Evolutionary conservation across 2,797 vertebrate species (phyloP).

Genomic region (Fistularia tabacaria): DNA sequence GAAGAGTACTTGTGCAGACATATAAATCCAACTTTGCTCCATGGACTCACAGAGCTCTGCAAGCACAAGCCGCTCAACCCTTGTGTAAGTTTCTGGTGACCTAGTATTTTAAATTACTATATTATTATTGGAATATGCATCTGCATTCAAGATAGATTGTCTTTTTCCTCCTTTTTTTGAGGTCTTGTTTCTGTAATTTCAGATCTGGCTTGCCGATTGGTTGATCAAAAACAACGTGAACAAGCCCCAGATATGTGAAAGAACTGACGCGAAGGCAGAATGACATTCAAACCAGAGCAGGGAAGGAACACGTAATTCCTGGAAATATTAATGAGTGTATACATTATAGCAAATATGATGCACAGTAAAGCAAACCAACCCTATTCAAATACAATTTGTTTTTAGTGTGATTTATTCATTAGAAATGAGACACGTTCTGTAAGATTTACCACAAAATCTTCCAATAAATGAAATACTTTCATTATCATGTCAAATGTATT

Average conservation of each 20-base stretch:
- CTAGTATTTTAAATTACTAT: too few species aligned
- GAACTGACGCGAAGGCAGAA: slow-evolving; percentile 36
- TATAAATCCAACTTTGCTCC: slow-evolving; percentile 82
- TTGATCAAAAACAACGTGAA: slow-evolving; percentile 88
- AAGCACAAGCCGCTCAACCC: slow-evolving; percentile 88
- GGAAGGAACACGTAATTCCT: not conserved
- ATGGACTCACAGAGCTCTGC: slow-evolving; percentile 88
- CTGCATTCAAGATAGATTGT: not conserved
- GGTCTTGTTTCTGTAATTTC: too few species aligned
- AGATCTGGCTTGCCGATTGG: slow-evolving; percentile 96
- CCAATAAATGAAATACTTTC: too few species aligned
- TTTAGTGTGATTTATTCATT: too few species aligned
- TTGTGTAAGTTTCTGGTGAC: slow-evolving; percentile 73
- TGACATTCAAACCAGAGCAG: slow-evolving; percentile 12
- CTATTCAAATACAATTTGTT: too few species aligned
- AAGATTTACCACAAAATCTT: too few species aligned
- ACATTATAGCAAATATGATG: too few species aligned
- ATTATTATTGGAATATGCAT: not conserved
- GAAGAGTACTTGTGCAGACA: slow-evolving; percentile 83
- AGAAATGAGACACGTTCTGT: too few species aligned
- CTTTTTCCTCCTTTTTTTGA: slow-evolving; percentile 13
- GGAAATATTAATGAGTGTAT: too few species aligned
- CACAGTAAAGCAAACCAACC: too few species aligned
- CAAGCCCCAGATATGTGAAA: slow-evolving; percentile 75
- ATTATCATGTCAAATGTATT: too few species aligned